phyloP scores from a whole-genome alignment of 2,797 vertebrate species.

The Pelobates cultripes region DNA sequence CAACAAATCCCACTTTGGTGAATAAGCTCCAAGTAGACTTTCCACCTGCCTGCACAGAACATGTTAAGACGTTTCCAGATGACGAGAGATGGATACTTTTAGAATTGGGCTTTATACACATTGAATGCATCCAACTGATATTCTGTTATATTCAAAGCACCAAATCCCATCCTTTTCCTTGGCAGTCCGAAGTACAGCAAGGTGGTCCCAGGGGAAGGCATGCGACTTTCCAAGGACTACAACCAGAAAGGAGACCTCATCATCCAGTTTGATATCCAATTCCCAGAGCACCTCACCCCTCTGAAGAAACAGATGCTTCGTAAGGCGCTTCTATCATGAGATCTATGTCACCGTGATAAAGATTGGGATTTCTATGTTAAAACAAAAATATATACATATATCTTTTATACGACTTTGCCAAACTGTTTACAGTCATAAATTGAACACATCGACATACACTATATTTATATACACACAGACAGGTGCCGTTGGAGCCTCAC shows the following conservation, averaged over 20 bases:
- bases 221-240: constrained; percentile 79
- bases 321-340: constrained; percentile 69
- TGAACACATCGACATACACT: too few relatives aligned
- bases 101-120: too few relatives aligned
- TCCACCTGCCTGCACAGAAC: too few relatives aligned
- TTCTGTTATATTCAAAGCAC: too few relatives aligned
- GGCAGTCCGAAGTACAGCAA: constrained; percentile 87
- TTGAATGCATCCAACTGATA: too few relatives aligned
- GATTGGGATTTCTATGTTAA: neutral
- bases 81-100: too few relatives aligned
- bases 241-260: constrained; percentile 81
- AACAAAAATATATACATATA: neutral
- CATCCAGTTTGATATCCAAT: constrained; percentile 83
- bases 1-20: too few relatives aligned
- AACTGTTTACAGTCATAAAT: neutral
- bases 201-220: constrained; percentile 85
- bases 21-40: too few relatives aligned
- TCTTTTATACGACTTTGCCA: neutral
- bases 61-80: too few relatives aligned
- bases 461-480: too few relatives aligned
- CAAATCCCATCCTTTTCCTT: neutral
- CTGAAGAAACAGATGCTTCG: constrained; percentile 79
- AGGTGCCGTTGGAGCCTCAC: too few relatives aligned
- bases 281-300: constrained; percentile 80
- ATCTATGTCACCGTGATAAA: neutral